Conservation (phyloP, 2,797 vertebrate species). For the Clarias platycephalus region DNA sequence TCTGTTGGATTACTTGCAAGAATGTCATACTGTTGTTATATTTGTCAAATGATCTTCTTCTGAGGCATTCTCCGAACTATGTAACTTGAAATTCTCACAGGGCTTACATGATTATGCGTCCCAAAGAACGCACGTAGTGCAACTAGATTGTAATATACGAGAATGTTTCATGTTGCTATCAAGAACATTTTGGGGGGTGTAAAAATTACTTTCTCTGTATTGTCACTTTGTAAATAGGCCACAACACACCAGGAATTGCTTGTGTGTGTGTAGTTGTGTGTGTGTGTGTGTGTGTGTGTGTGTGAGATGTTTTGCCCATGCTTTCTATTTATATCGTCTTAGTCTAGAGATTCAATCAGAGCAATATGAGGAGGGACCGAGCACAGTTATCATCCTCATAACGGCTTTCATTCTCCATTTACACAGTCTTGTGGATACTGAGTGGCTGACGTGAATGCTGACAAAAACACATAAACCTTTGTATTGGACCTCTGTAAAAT, state of each 20-base stretch:
- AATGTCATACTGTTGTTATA: neutral
- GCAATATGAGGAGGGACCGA: conserved; percentile 64
- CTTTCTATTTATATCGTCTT: conserved; percentile 64
- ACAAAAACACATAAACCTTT: conserved; percentile 41
- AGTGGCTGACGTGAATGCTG: conserved; percentile 42
- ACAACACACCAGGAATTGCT: conserved; percentile 51
- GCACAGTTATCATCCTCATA: conserved; percentile 53
- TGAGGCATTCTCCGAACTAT: neutral
- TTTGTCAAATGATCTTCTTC: neutral
- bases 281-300: conserved; percentile 4
- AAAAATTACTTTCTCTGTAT: conserved; percentile 45
- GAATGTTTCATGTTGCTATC: conserved; percentile 41
- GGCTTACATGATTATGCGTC: conserved; percentile 6
- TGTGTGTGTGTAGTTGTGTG: conserved; percentile 9
- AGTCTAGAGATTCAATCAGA: conserved; percentile 69
- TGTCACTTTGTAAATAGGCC: conserved; percentile 63
- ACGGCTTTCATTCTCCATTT: conserved; percentile 48
- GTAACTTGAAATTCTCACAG: neutral
- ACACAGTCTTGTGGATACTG: conserved; percentile 40
- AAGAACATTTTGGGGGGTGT: neutral
- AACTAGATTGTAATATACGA: conserved; percentile 29
- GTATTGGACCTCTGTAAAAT: conserved; percentile 41
- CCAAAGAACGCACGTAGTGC: conserved; percentile 8
- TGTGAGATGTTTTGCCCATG: conserved; percentile 36
- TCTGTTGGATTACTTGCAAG: neutral